Evolutionary conservation across 2,888 invertebrate species (phyloP).

Genomic region (Xanthia icteritia): DNA sequence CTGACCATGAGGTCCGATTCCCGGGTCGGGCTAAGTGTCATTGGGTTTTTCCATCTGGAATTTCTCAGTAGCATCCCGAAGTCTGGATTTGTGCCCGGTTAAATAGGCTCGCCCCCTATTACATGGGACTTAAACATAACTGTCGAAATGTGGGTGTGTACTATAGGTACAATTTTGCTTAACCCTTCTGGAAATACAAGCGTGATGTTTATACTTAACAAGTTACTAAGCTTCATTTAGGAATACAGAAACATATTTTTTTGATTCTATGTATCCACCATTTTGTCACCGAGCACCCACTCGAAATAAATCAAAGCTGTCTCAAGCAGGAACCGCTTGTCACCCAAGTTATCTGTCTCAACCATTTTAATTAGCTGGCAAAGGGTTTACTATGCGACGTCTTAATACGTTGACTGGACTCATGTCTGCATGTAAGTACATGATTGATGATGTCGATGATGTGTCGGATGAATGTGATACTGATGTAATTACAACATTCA

Average conservation of each 20-base stretch:
- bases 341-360: conserved; percentile 59
- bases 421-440: conserved; percentile 33
- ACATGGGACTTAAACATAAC: too few relatives aligned
- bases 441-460: conserved; percentile 56
- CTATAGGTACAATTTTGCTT: too few relatives aligned
- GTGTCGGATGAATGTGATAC: background rate
- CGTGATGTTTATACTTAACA: too few relatives aligned
- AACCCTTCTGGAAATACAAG: too few relatives aligned
- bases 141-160: too few relatives aligned
- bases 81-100: too few relatives aligned
- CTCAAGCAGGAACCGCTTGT: conserved; percentile 65
- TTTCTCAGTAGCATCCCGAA: too few relatives aligned
- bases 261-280: background rate
- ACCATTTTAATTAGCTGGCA: conserved; percentile 71
- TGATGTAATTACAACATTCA: background rate
- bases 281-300: conserved; percentile 31
- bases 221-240: background rate
- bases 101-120: too few relatives aligned
- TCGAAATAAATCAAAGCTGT: conserved; percentile 74
- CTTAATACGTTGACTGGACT: conserved; percentile 47
- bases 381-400: conserved; percentile 63
- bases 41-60: too few relatives aligned
- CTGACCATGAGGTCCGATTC: too few relatives aligned
- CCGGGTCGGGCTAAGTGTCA: too few relatives aligned
- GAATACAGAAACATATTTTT: background rate